phyloP scores from a whole-genome alignment of 1,140 invertebrate genomes.

The Olivierus martensii region DNA sequence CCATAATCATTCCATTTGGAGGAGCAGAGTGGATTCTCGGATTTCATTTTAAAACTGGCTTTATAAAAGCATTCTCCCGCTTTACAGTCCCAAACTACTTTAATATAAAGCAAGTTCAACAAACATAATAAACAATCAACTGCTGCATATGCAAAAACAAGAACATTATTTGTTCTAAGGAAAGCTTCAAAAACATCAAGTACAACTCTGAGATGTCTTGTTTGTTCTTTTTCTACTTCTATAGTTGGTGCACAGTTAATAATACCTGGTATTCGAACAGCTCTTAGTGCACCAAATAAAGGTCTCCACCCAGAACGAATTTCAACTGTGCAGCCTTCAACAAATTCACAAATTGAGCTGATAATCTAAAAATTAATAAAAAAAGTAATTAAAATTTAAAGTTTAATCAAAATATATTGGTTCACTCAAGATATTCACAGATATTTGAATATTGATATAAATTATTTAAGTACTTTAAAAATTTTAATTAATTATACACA shows the following conservation, averaged over 20 bases:
- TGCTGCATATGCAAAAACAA: constrained; percentile 86
- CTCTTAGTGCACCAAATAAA: constrained; percentile 73
- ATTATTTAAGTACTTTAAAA: no score
- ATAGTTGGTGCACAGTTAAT: neutral
- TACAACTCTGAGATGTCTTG: constrained; percentile 48
- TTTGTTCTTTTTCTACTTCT: constrained; percentile 28
- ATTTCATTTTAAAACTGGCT: no score
- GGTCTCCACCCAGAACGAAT: constrained; percentile 87
- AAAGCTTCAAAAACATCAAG: constrained; percentile 88
- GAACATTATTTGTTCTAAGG: constrained; percentile 74
- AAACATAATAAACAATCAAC: constrained; percentile 84
- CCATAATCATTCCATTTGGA: no score
- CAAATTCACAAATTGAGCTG: constrained; percentile 86
- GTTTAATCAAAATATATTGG: no score
- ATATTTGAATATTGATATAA: no score
- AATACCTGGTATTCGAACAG: constrained; percentile 39
- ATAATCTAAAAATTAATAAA: constrained; percentile 54
- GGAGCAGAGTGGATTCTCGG: no score
- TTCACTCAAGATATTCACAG: no score
- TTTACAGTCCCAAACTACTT: no score
- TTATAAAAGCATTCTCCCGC: no score
- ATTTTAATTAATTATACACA: no score
- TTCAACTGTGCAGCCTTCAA: constrained; percentile 80
- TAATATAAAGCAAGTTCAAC: constrained; percentile 33
- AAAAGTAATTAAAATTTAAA: no score